Conservation (phyloP, 2,113 vertebrate species). For the Vidua macroura region DNA sequence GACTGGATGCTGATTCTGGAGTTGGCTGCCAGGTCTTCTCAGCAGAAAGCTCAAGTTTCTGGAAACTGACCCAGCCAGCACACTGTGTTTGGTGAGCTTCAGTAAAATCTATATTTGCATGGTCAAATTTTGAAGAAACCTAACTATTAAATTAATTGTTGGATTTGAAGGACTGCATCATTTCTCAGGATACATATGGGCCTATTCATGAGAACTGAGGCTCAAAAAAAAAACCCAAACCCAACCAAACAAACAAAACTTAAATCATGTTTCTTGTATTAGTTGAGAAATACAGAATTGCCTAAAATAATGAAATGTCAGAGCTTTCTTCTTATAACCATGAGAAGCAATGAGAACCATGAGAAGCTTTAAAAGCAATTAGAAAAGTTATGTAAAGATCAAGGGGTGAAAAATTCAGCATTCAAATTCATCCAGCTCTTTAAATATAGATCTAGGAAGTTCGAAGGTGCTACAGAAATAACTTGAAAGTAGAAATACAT, state of each 20-base stretch:
- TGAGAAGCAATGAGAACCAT: neutral
- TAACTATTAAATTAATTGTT: neutral
- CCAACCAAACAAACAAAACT: neutral
- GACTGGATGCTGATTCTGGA: slow-evolving; percentile 38
- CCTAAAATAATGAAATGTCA: neutral
- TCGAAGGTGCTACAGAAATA: neutral
- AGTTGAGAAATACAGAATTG: neutral
- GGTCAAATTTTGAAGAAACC: slow-evolving; percentile 1
- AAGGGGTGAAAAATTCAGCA: neutral
- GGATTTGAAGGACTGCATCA: neutral
- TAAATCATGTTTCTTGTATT: neutral
- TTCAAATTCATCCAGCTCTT: neutral
- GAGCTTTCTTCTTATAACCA: neutral
- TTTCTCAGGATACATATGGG: neutral
- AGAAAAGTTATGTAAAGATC: neutral
- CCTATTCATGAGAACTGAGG: neutral
- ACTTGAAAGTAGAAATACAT: neutral
- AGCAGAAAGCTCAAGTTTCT: slow-evolving; percentile 46
- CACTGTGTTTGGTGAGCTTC: slow-evolving; percentile 39
- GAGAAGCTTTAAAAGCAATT: neutral
- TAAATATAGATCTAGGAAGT: neutral
- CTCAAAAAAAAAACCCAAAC: neutral
- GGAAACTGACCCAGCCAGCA: slow-evolving; percentile 55
- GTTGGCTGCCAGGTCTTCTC: slow-evolving; percentile 33
- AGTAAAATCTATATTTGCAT: neutral